These are phyloP conservation scores for Agonopterix alstromeriana DNA, from an alignment of 2,888 invertebrate species.

Conservation along the genomic window DNA sequence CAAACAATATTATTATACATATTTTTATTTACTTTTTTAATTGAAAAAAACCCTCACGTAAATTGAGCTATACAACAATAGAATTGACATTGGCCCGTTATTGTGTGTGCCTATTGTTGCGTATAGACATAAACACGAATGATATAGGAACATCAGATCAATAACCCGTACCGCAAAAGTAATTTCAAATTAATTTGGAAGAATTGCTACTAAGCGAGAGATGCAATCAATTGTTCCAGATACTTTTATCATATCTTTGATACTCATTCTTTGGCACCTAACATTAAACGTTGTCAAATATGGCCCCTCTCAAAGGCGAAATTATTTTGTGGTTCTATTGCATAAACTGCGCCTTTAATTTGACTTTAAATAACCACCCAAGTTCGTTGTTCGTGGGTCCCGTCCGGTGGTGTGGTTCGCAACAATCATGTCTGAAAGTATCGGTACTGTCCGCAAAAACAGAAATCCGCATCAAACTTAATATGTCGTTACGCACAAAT, in stretches of 20 bases:
- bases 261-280: slow-evolving; percentile 75
- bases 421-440: background rate
- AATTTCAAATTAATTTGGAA: slow-evolving; percentile 67
- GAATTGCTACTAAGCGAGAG: slow-evolving; percentile 55
- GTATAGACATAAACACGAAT: slow-evolving; percentile 46
- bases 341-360: slow-evolving; percentile 33
- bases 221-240: slow-evolving; percentile 62
- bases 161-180: slow-evolving; percentile 69
- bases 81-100: slow-evolving; percentile 65
- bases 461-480: slow-evolving; percentile 31
- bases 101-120: slow-evolving; percentile 46
- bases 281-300: slow-evolving; percentile 47
- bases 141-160: slow-evolving; percentile 75
- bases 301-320: slow-evolving; percentile 38
- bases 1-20: slow-evolving; percentile 46
- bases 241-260: slow-evolving; percentile 61
- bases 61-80: slow-evolving; percentile 72
- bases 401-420: background rate
- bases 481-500: slow-evolving; percentile 34
- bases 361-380: slow-evolving; percentile 5
- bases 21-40: slow-evolving; percentile 31
- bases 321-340: slow-evolving; percentile 31
- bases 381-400: background rate
- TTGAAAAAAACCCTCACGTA: slow-evolving; percentile 61
- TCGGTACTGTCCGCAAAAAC: slow-evolving; percentile 13